These are phyloP conservation scores for Copidosoma floridanum DNA, from an alignment of 1,140 invertebrate species.

Conservation along the genomic window DNA sequence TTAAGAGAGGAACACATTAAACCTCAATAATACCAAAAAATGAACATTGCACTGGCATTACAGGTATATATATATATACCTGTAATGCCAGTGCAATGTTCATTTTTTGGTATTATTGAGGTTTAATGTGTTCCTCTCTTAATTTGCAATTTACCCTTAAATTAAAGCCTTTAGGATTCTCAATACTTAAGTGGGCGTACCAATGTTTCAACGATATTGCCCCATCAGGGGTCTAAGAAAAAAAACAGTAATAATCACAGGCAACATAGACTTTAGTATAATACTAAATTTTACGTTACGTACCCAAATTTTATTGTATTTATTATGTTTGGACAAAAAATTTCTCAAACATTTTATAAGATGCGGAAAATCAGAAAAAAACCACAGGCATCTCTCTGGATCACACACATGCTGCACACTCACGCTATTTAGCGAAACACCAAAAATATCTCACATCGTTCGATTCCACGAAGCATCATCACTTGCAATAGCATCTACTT, in stretches of 20 bases:
- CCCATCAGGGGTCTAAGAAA: conserved; percentile 7
- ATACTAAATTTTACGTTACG: not conserved
- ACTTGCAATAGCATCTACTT: conserved; percentile 23
- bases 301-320: conserved; percentile 20
- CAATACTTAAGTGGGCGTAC: not conserved
- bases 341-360: conserved; percentile 18
- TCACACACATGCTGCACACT: conserved; percentile 10
- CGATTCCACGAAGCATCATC: conserved; percentile 32
- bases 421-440: conserved; percentile 8
- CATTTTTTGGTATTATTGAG: conserved; percentile 12
- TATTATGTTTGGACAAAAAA: conserved; percentile 14
- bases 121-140: conserved; percentile 5
- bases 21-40: conserved; percentile 9
- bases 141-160: conserved; percentile 14
- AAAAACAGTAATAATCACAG: not conserved
- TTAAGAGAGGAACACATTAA: conserved; percentile 6
- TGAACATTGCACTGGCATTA: conserved; percentile 12
- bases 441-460: conserved; percentile 25
- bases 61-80: conserved; percentile 9
- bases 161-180: conserved; percentile 1
- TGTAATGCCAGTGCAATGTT: conserved; percentile 13
- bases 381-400: conserved; percentile 8
- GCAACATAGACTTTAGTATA: not conserved
- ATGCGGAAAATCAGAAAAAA: conserved; percentile 29
- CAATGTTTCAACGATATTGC: conserved; percentile 6